These are phyloP conservation scores for Sphyrna mokarran DNA, from an alignment of 2,113 vertebrate genomes.

Conservation along the genomic window DNA sequence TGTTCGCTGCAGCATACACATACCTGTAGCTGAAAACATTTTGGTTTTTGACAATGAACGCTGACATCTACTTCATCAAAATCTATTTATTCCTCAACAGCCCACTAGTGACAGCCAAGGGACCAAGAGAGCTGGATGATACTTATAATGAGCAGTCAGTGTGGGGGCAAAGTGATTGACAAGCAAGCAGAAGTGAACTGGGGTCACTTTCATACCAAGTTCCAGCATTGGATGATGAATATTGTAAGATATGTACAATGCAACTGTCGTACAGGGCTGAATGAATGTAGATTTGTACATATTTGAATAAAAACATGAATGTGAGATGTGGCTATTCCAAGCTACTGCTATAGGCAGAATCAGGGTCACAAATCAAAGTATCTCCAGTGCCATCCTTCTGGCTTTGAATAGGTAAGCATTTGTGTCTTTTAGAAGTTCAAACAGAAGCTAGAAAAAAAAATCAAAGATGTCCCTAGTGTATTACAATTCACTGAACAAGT, in stretches of 20 bases:
- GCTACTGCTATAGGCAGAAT: not conserved
- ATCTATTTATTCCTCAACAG: not conserved
- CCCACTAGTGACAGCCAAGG: not conserved
- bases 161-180: not conserved
- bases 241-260: not conserved
- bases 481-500: constrained; percentile 21
- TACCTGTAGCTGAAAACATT: not conserved
- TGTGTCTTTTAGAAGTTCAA: not conserved
- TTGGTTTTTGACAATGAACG: not conserved
- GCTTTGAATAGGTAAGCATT: not conserved
- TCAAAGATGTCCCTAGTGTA: constrained; percentile 14
- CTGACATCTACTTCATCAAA: not conserved
- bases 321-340: not conserved
- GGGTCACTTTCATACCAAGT: not conserved
- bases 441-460: not conserved
- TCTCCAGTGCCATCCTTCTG: not conserved
- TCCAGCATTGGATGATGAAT: not conserved
- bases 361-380: constrained; percentile 18
- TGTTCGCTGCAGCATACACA: not conserved
- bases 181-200: constrained; percentile 5
- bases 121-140: not conserved
- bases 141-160: not conserved
- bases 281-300: not conserved
- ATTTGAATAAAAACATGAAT: constrained; percentile 21
- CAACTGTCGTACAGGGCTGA: not conserved